phyloP scores from a whole-genome alignment of 2,888 invertebrate species.

The Mimas tiliae region DNA sequence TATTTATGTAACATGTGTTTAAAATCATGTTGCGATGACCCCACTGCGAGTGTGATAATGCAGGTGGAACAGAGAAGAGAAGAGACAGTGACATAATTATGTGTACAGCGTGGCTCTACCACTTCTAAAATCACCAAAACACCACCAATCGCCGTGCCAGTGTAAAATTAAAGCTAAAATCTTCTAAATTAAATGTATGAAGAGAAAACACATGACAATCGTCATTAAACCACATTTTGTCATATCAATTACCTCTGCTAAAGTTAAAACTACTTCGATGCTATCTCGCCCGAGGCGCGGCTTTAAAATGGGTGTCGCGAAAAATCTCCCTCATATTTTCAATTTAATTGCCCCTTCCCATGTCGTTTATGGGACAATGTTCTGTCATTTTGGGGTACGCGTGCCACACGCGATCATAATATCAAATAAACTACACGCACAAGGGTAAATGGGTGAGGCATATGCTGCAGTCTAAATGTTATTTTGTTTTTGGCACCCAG shows the following conservation, averaged over 20 bases:
- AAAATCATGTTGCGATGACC: too few species aligned
- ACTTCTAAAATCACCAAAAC: too few species aligned
- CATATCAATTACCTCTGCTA: slow-evolving; percentile 7
- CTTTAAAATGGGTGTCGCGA: slow-evolving; percentile 24
- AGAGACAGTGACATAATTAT: too few species aligned
- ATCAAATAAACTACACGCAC: slow-evolving; percentile 16
- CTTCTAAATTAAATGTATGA: too few species aligned
- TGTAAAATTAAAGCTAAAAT: too few species aligned
- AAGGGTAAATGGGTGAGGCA: slow-evolving; percentile 9
- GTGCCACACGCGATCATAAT: slow-evolving; percentile 14
- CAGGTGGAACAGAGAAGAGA: too few species aligned
- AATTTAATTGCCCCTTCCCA: slow-evolving; percentile 24
- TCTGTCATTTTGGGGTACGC: slow-evolving; percentile 21
- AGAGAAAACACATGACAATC: too few species aligned
- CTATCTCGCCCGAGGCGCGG: slow-evolving; percentile 19
- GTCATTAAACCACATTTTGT: background rate
- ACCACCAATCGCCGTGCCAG: too few species aligned
- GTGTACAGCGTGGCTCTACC: too few species aligned
- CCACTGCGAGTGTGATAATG: too few species aligned
- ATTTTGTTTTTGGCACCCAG: background rate
- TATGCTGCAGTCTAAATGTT: slow-evolving; percentile 3
- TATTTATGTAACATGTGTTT: too few species aligned
- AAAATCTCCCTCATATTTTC: slow-evolving; percentile 21
- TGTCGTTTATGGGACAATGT: slow-evolving; percentile 17
- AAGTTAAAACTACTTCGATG: slow-evolving; percentile 3